Conservation (phyloP, 1,140 invertebrate genomes). For the Platyscapa corneri region DNA sequence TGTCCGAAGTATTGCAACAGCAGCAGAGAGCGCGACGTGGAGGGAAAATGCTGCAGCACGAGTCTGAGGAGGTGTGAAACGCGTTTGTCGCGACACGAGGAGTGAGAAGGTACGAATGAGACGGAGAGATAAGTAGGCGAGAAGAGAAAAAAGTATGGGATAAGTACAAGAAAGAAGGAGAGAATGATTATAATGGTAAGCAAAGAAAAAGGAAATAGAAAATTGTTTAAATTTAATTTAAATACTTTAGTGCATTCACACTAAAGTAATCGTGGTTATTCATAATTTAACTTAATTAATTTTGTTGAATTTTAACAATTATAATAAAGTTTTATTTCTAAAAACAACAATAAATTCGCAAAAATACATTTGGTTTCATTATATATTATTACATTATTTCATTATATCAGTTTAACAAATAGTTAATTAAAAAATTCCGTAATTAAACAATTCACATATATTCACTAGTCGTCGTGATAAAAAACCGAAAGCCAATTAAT, state of each 20-base stretch:
- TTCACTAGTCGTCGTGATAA: no score
- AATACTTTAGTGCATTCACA: no score
- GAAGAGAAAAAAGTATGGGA: constrained; percentile 51
- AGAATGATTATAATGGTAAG: constrained; percentile 43
- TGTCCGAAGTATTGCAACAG: not conserved
- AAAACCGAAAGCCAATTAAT: no score
- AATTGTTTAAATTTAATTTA: constrained; percentile 55
- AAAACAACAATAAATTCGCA: no score
- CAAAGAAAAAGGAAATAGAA: constrained; percentile 47
- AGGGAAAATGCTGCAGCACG: constrained; percentile 18
- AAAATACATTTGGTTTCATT: no score
- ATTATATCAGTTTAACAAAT: no score
- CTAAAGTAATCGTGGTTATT: not conserved
- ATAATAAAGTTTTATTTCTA: no score
- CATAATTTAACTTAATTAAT: not conserved
- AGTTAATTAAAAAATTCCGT: no score
- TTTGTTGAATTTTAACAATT: no score
- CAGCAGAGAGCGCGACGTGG: constrained; percentile 9
- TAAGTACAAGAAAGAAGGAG: constrained; percentile 19
- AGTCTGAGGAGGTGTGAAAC: constrained; percentile 34
- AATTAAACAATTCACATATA: no score
- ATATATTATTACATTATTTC: no score
- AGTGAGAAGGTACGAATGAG: constrained; percentile 53
- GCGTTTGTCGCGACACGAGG: constrained; percentile 55
- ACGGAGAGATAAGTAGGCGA: constrained; percentile 23